Conservation (phyloP, 2,113 vertebrate genomes). For the Cyphomyrus plagiostoma region DNA sequence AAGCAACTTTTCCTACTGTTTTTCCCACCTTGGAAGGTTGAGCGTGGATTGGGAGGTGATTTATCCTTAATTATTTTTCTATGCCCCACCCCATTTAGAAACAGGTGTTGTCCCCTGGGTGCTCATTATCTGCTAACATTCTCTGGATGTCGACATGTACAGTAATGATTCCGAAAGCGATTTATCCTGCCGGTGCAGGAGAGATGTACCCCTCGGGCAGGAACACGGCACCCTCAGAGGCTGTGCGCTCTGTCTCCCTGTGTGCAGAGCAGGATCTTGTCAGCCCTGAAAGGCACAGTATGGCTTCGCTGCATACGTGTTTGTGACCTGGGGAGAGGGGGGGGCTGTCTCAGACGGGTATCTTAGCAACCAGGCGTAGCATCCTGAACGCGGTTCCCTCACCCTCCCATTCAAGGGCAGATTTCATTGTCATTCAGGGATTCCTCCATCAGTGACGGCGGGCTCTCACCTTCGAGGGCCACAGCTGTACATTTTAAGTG, state of each 20-base stretch:
- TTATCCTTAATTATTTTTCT: not conserved
- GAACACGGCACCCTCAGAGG: not conserved
- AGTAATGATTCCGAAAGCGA: not conserved
- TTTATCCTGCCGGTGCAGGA: not conserved
- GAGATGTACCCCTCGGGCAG: not conserved
- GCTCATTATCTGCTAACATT: not conserved
- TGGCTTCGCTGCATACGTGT: not conserved
- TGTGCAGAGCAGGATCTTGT: not conserved
- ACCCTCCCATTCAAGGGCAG: not conserved
- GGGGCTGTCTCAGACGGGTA: not conserved
- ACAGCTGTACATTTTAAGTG: not conserved
- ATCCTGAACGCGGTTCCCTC: not conserved
- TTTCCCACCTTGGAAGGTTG: not conserved
- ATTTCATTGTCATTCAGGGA: slow-evolving; percentile 17
- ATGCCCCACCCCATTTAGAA: not conserved
- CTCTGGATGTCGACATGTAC: not conserved
- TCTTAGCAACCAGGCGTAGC: slow-evolving; percentile 20
- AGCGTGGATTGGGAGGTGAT: not conserved
- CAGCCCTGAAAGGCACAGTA: slow-evolving; percentile 30
- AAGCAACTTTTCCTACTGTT: not conserved
- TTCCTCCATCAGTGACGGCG: not conserved
- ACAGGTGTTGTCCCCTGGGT: not conserved
- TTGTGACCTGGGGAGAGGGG: not conserved
- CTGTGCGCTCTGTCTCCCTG: no score
- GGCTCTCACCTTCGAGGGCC: not conserved